Base-by-base conservation (phyloP, 1,140 invertebrate species). In the Heliconius himera region DNA sequence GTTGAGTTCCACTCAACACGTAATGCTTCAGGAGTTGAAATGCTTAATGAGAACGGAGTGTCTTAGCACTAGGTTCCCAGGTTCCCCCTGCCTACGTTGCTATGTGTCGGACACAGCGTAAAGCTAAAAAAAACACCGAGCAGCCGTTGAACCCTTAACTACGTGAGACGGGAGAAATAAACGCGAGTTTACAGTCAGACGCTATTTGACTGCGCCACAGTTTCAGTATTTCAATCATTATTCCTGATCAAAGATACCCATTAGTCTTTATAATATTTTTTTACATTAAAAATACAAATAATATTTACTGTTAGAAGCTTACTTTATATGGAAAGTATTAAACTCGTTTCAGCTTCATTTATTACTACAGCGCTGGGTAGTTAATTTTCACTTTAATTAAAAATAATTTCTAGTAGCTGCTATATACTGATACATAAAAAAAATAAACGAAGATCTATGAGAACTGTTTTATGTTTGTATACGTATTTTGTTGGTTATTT, bases 341-440 rank as follows among this genome's bases (percentile, higher is more conserved):
- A 66, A 29, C 60, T 66, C n/a, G 60, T 66, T 66, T 66, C 11
- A 66, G 60, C 60, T 66, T 66, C 60, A 66, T 66, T 66, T 66
- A 66, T 66, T 66, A 66, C 60, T 66, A 66, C 60, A 66, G 22
- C 60, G 60, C 60, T 26, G 22, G 60, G 26, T 66, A 66, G 60
- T 66, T 66, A 66, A 66, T 66, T 66, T 66, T 66, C 26, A 66
- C 22, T 66, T 66, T 66, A 66, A 66, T 66, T 66, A 66, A 66
- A 66, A 66, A 66, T 66, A 66, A 66, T 66, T 66, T 66, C 60
- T 16, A 26, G 60, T 66, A 66, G 60, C 60, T 66, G 11, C 22
- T 66, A 16, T 66, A 66, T 66, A 66, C 60, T 66, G 60, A 66
- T 66, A 66, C 22, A 60, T 66, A 22, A 26, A 66, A 66, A 60